Conservation (phyloP, 2,888 invertebrate genomes). For the Nephrotoma flavescens region DNA sequence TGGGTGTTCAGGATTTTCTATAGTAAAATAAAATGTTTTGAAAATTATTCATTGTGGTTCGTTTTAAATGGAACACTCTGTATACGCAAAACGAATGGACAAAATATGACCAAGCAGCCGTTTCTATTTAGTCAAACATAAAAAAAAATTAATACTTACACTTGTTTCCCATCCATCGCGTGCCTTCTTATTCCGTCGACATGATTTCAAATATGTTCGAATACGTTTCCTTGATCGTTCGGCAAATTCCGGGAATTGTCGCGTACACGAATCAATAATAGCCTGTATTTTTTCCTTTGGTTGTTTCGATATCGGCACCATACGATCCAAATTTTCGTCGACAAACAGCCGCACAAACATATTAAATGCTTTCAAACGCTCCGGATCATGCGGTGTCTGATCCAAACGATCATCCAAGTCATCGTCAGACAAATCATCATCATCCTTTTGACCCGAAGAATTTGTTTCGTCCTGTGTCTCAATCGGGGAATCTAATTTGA, state of each 20-base stretch:
- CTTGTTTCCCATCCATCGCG: conserved; percentile 81
- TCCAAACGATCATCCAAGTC: conserved; percentile 86
- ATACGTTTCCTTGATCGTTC: conserved; percentile 89
- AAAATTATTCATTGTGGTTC: no score
- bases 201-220: conserved; percentile 89
- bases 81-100: background rate
- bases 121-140: background rate
- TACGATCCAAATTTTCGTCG: conserved; percentile 90
- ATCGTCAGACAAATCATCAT: conserved; percentile 67
- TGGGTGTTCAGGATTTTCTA: background rate
- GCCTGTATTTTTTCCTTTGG: conserved; percentile 97
- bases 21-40: no score
- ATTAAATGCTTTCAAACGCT: conserved; percentile 89
- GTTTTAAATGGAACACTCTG: no score
- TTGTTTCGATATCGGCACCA: conserved; percentile 94
- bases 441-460: conserved; percentile 77
- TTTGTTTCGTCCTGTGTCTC: conserved; percentile 68
- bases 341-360: conserved; percentile 96
- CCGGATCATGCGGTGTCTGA: conserved; percentile 78
- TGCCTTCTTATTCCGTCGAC: conserved; percentile 84
- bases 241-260: conserved; percentile 94
- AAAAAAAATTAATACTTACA: conserved; percentile 40
- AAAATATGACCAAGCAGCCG: background rate
- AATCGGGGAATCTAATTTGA: conserved; percentile 38
- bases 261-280: conserved; percentile 90